Evolutionary conservation across 53 echinoderm and acorn worm species (phyloP), one percentile per base, ranked within the genome.

Genomic region (Henricia sp.): DNA sequence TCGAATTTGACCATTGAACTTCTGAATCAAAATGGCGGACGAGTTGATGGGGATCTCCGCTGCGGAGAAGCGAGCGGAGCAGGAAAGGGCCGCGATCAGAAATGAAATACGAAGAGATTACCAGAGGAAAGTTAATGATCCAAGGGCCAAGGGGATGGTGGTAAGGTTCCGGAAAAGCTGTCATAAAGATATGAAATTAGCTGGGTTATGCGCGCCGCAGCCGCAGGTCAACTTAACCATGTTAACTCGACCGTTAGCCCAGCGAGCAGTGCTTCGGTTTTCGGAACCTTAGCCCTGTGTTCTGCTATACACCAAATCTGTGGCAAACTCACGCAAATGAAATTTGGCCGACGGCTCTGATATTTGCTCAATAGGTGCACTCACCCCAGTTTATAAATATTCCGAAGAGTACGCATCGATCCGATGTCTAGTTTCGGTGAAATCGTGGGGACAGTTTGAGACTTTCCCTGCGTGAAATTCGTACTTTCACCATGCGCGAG

Each of bases 121-220:
- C 72, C 96, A 93, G 62, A 87, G 91, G 37, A 87, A 91, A 77
- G 85, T 96, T 20, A 94, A 96, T 50, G 70, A 94, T 66, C 96
- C 96, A 0, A 58, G 65, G 25, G 74, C 76, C 44, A 78, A 77
- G 77, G 91, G 90, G 54, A 75, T 74, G 67, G 59, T 87, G 87
- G 92, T 95, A 87, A 78, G 88, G 20, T 19, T 37, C n/a, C 14
- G 4, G 6, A 60, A 9, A 16, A 34, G 62, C 52, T n/a, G 52
- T 46, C 48, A n/a, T n/a, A n/a, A n/a, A n/a, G n/a, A n/a, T n/a
- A n/a, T n/a, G 20, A 0, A 24, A n/a, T n/a, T 82, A 23, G 34
- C 23, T 66, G 13, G 9, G 28, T 69, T 48, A 3, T 34, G 41
- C 12, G 9, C 36, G 25, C 26, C 8, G 14, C 48, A 14, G 48